phyloP scores from a whole-genome alignment of 2,113 vertebrate genomes.

The Elachura formosa region DNA sequence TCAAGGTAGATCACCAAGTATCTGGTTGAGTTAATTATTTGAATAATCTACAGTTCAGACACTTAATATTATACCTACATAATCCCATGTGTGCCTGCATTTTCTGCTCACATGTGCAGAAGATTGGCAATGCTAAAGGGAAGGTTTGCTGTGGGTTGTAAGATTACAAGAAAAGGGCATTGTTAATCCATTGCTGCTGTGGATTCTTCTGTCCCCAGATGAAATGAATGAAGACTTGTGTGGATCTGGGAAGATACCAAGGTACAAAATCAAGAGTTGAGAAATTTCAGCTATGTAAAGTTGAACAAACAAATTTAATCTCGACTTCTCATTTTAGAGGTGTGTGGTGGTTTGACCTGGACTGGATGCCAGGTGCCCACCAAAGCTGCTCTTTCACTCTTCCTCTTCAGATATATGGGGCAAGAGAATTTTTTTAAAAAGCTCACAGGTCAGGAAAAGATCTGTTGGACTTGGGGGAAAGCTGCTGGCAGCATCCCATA shows the following conservation, averaged over 20 bases:
- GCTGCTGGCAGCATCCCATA: not conserved
- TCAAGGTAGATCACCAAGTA: constrained; percentile 31
- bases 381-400: not conserved
- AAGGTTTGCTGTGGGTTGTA: not conserved
- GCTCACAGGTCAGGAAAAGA: not conserved
- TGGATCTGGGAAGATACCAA: not conserved
- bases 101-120: not conserved
- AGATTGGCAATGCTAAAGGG: not conserved
- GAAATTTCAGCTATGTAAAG: not conserved
- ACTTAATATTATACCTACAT: not conserved
- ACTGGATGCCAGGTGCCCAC: too few species aligned
- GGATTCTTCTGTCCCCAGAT: not conserved
- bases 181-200: not conserved
- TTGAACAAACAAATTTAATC: not conserved
- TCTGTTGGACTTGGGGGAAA: not conserved
- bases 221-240: not conserved
- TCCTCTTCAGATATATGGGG: not conserved
- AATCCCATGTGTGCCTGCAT: not conserved
- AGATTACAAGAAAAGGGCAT: not conserved
- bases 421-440: not conserved
- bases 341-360: not conserved
- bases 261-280: not conserved
- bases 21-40: constrained; percentile 32
- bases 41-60: constrained; percentile 3
- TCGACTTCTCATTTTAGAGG: not conserved